Conservation (phyloP, 2,113 vertebrate species). For the Pithys albifrons region DNA sequence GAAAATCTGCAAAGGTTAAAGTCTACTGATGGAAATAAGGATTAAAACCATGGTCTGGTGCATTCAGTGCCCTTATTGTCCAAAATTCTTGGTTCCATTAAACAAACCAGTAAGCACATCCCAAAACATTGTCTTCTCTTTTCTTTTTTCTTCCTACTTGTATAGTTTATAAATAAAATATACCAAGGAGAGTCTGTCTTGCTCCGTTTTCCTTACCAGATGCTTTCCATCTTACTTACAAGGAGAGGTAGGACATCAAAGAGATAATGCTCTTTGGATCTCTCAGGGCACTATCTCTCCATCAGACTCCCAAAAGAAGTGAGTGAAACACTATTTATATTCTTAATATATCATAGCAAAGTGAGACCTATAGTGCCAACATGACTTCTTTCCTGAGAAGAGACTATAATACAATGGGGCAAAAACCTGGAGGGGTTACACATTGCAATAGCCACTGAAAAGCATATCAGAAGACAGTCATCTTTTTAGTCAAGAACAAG, state of each 20-base stretch:
- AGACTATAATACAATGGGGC: neutral
- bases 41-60: neutral
- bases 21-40: neutral
- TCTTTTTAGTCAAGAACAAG: neutral
- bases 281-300: neutral
- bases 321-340: neutral
- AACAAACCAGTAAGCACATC: neutral
- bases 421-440: neutral
- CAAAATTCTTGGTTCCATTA: neutral
- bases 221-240: neutral
- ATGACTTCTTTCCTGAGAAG: neutral
- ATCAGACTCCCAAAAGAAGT: neutral
- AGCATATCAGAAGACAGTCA: neutral
- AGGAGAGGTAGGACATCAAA: neutral
- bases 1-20: neutral
- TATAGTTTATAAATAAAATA: neutral
- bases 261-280: neutral
- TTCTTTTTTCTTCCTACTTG: neutral
- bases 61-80: accelerated
- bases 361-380: neutral
- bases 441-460: neutral
- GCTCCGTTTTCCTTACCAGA: neutral
- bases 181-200: neutral
- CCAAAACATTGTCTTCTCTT: neutral
- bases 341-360: neutral